A percentile compares a stretch with the other conserved stretches of the same genome.
These are phyloP conservation scores for Eulithis prunata DNA, from an alignment of 2,888 invertebrate species.

Conservation along the genomic window DNA sequence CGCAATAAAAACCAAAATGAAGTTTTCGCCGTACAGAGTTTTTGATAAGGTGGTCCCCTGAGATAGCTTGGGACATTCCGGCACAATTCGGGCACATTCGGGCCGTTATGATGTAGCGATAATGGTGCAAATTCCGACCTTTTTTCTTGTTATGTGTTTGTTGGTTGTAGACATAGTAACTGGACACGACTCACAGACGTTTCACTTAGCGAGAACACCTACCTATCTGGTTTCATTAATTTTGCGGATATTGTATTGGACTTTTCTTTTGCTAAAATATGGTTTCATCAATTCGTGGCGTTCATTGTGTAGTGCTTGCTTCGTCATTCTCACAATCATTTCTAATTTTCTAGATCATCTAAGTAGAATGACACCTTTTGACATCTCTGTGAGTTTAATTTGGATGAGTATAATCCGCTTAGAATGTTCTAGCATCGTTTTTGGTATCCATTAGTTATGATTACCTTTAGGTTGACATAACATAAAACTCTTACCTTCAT, in stretches of 20 bases:
- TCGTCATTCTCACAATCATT: no score
- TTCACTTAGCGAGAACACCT: background rate
- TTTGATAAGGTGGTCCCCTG: slow-evolving; percentile 54
- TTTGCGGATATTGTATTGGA: no score
- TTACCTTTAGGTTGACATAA: background rate
- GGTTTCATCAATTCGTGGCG: no score
- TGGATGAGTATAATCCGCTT: no score
- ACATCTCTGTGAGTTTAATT: no score
- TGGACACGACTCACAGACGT: background rate
- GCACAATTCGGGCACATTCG: slow-evolving; percentile 26
- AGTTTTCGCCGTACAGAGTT: slow-evolving; percentile 44
- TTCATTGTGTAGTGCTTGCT: no score
- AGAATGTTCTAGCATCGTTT: no score
- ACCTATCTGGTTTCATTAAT: no score
- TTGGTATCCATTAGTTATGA: background rate
- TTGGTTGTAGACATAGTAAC: slow-evolving; percentile 2
- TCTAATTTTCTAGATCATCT: no score
- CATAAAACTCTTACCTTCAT: background rate
- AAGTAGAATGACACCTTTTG: no score
- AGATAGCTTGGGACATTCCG: slow-evolving; percentile 46
- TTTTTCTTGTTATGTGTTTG: slow-evolving; percentile 32
- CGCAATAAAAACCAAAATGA: slow-evolving; percentile 52
- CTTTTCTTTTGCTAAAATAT: no score
- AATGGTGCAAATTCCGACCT: slow-evolving; percentile 45
- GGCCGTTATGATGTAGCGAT: slow-evolving; percentile 55